These are phyloP conservation scores for Prochilodus magdalenae DNA, from an alignment of 2,113 vertebrate genomes.

Conservation along the genomic window DNA sequence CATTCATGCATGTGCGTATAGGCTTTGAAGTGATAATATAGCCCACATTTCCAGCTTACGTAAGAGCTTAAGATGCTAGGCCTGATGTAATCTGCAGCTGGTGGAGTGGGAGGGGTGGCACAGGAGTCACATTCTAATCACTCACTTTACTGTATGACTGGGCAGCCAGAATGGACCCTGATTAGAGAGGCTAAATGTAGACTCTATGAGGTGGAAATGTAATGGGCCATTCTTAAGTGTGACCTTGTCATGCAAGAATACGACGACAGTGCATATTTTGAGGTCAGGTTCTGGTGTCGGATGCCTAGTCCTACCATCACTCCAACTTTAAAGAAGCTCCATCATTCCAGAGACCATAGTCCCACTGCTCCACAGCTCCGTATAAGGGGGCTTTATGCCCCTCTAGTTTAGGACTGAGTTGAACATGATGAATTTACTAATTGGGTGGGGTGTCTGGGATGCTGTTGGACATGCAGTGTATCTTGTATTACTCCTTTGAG, in stretches of 20 bases:
- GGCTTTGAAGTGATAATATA: conserved; percentile 38
- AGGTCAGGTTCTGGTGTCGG: neutral
- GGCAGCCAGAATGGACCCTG: conserved; percentile 24
- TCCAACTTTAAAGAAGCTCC: no score
- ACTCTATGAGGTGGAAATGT: neutral
- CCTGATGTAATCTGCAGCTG: conserved; percentile 30
- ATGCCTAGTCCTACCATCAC: no score
- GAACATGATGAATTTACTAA: no score
- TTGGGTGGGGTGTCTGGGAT: no score
- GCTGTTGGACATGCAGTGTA: no score
- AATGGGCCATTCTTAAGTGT: neutral
- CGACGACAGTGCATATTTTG: neutral
- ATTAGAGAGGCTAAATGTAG: neutral
- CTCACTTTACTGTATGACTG: neutral
- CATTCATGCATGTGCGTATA: neutral
- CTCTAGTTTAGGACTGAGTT: no score
- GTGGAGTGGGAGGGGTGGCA: neutral
- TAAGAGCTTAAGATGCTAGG: conserved; percentile 46
- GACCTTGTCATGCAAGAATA: neutral
- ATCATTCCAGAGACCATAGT: no score
- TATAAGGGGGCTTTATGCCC: no score
- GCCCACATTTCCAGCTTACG: conserved; percentile 48
- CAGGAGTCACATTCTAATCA: neutral
- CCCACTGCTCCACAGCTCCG: no score
- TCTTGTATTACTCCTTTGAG: no score